Evolutionary conservation across 1,140 invertebrate species (phyloP).

Genomic region (Tenebrio molitor): DNA sequence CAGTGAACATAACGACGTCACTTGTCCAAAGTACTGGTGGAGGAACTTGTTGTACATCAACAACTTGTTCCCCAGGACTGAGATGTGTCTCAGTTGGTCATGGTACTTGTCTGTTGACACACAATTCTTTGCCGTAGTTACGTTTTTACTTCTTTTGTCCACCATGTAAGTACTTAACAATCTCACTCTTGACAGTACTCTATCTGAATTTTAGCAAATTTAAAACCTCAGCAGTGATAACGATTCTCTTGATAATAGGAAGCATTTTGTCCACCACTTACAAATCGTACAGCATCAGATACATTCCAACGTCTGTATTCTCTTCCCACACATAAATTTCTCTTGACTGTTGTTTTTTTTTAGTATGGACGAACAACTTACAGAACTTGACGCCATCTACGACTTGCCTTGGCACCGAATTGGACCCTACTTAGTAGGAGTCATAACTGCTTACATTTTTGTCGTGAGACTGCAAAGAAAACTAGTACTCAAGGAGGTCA

Average conservation of each 20-base stretch:
- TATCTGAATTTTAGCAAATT: constrained; percentile 14
- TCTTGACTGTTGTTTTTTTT: constrained; percentile 45
- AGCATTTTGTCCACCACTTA: constrained; percentile 64
- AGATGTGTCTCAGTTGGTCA: constrained; percentile 82
- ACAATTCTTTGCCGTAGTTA: constrained; percentile 79
- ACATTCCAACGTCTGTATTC: constrained; percentile 67
- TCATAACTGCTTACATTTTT: constrained; percentile 66
- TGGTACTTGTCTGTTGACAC: constrained; percentile 89
- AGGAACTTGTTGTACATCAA: constrained; percentile 76
- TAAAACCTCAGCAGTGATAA: constrained; percentile 61
- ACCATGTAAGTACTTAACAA: constrained; percentile 67
- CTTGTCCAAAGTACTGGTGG: constrained; percentile 75
- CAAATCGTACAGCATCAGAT: constrained; percentile 64
- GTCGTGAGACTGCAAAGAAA: constrained; percentile 64
- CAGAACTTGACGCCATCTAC: constrained; percentile 66
- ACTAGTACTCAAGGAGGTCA: constrained; percentile 64
- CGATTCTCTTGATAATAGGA: constrained; percentile 59
- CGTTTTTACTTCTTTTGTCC: constrained; percentile 69
- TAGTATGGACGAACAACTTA: constrained; percentile 66
- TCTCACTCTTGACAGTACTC: constrained; percentile 9
- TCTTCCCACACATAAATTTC: not conserved
- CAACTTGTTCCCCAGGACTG: constrained; percentile 70
- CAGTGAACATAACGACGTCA: constrained; percentile 67
- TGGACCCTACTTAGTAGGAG: constrained; percentile 69
- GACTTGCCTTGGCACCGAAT: constrained; percentile 70